Base-by-base conservation (phyloP, 2,797 vertebrate genomes). In the Crypturellus tataupa region DNA sequence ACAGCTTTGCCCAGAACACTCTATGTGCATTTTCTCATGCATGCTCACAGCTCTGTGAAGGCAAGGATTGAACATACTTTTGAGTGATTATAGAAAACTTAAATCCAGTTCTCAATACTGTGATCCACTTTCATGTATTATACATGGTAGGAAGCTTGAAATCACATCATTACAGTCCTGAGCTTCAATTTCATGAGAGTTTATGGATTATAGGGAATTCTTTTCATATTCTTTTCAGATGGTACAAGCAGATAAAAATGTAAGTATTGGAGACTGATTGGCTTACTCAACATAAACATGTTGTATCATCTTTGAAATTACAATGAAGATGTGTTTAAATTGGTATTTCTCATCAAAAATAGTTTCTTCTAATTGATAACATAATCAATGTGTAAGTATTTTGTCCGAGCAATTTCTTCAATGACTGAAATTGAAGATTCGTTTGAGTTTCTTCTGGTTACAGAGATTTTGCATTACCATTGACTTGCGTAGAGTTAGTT, bases 321-420 rank as follows among this genome's bases (percentile, higher is more conserved):
- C 39, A 89, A 77, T 86, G 65, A 67, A 92, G n/a, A 72, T 78
- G 35, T 8, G 2, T 89, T 79, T 79, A 60, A 85, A 16, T 86
- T 89, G 33, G 39, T 79, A 53, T 93, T 95, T 91, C 31, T 56
- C 21, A 80, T 85, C 58, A 46, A 58, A 51, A 93, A 78, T 78
- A 80, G 72, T 82, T 63, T 83, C 13, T 83, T 83, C n/a, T 71
- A 59, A 25, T 40, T 59, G 20, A 44, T 91, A 53, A 44, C 47
- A 3, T 69, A 80, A 83, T 89, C 76, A 75, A 85, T 95, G 42
- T 3, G 2, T 14, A 62, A 47, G 35, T 70, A 29, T 85, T 93
- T 85, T 89, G 5, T 80, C 40, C 72, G 18, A 62, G 9, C 15
- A 64, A 47, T 24, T 87, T 84, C 35, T 86, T 86, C 39, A 91